Evolutionary conservation across 2,888 invertebrate genomes (phyloP), one percentile per base, ranked within the genome.

Genomic region (Bhutanitis thaidina): DNA sequence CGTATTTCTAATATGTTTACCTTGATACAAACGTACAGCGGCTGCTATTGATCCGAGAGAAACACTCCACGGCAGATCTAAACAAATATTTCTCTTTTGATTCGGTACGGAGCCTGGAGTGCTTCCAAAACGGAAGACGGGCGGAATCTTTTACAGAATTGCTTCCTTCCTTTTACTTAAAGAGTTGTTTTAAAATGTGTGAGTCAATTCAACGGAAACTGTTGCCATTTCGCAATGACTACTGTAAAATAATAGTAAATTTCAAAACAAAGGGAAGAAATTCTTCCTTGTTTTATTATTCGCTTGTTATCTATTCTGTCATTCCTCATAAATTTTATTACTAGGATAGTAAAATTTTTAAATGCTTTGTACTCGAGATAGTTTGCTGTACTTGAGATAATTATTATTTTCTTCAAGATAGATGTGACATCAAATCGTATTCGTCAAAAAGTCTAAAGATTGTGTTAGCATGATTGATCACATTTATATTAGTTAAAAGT

Each of bases 161-260:
- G 60, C 59, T 65, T 67, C 62, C 63, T 58, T 61, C 59, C 62
- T 56, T 44, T 39, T 40, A 52, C 52, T 50, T 44, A 52, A 53
- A 52, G 58, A 57, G 61, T 60, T 63, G 65, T 62, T 66, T 62
- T 60, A 60, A 63, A 62, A 61, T 49, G 57, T 60, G 56, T 54
- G 57, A 62, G 48, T 58, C 61, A 57, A 52, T 51, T 51, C 56
- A 57, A 48, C 34, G 55, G 56, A 58, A 57, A 44, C 55, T 39
- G 41, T 47, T 50, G 47, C 58, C 53, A 59, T 60, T 60, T 61
- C 61, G 59, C 64, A 58, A 55, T 54, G 39, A 44, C 35, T 35
- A 36, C 32, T 10, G 32, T 25, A 29, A 16, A 16, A 16, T n/a
- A 30, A 29, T 9, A 34, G 29, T 27, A 40, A 32, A 20, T 37